Base-by-base conservation (phyloP, 2,113 vertebrate species). In the mouse (Mus musculus) region DNA sequence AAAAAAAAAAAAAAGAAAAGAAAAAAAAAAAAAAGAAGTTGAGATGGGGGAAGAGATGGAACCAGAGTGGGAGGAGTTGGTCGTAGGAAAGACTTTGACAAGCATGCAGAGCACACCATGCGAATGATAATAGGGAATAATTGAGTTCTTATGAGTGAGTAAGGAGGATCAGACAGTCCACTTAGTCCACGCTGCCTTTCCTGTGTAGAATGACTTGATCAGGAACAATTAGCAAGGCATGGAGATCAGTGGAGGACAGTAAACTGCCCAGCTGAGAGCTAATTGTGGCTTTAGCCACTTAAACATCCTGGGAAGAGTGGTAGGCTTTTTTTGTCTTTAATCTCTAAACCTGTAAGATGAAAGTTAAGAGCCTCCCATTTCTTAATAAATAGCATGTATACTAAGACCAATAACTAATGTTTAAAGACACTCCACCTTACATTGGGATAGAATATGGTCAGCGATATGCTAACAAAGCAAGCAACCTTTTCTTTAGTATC, bases 241-340 rank as follows among this genome's bases (percentile, higher is more conserved):
- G 88, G 30, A 76, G 85, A 80, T 92, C 46, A 95, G 67, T 76
- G 89, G 65, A 88, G 80, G 78, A n/a, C 69, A 93, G 75, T 42
- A 90, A 59, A 26, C 20, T 22, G 63, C 19, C 19, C 49, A 69
- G 88, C 89, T 88, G 89, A 24, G 33, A 49, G 61, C 86, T 91
- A 71, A 52, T 87, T 36, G 36, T 56, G 36, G 24, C 69, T 94
- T 65, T 76, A 67, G 36, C 2, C 19, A 56, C 69, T 95, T 80
- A 46, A 10, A n/a, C 95, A 24, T 54, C 33, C n/a, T 17, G 39
- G 14, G 46, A 63, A 72, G 46, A 13, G 20, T 77, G 36, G 30
- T 88, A 33, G 28, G 42, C 42, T 11, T 86, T 33, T 67, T 33
- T 46, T 24, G 36, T 9, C 46, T 71, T 77, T 89, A 71, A 20